A percentile compares a stretch with the other conserved stretches of the same genome.
Evolutionary conservation across 2,888 invertebrate species (phyloP).

Genomic region (Prosopocoilus inquinatus): DNA sequence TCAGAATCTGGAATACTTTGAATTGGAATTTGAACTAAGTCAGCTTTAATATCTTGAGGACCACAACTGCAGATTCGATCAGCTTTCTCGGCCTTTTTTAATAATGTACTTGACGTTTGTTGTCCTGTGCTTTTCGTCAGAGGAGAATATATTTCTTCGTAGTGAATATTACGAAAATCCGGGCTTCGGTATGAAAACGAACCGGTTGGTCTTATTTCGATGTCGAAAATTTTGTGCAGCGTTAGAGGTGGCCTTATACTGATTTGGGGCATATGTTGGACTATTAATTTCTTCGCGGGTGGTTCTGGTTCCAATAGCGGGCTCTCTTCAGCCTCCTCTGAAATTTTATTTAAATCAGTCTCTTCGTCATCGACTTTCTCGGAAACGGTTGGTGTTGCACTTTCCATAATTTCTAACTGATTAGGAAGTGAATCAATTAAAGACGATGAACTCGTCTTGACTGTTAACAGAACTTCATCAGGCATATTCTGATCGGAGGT

Average conservation of each 20-base stretch:
- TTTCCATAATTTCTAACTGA: neutral
- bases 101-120: no score
- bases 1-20: no score
- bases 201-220: slow-evolving; percentile 51
- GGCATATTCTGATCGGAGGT: neutral
- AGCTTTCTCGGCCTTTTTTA: no score
- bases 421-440: neutral
- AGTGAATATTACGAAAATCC: slow-evolving; percentile 17
- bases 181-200: no score
- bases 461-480: neutral
- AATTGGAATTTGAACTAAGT: no score
- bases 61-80: no score
- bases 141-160: slow-evolving; percentile 14
- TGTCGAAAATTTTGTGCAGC: slow-evolving; percentile 53
- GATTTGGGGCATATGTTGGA: slow-evolving; percentile 56
- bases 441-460: neutral
- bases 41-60: no score
- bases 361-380: neutral
- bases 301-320: neutral
- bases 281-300: slow-evolving; percentile 36
- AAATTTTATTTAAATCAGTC: slow-evolving; percentile 13
- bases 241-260: slow-evolving; percentile 55
- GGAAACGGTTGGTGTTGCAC: neutral
- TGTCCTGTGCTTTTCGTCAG: no score
- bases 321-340: slow-evolving; percentile 12